Conservation (phyloP, 2,797 vertebrate genomes). For the Muscicapa striata region DNA sequence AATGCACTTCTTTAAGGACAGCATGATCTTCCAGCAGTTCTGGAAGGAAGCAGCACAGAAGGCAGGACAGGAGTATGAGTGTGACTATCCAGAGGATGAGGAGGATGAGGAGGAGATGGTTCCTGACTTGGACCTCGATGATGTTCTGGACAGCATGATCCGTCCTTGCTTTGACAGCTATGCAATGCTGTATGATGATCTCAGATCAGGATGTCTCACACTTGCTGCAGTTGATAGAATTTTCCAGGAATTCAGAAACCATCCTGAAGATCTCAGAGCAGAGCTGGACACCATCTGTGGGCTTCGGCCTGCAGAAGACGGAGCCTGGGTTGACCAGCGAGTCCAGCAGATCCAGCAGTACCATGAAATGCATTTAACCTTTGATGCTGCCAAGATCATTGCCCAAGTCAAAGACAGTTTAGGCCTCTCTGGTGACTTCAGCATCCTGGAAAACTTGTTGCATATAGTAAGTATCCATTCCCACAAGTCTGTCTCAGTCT, state of each 20-base stretch:
- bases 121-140: conserved; percentile 5
- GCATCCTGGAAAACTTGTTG: conserved; percentile 15
- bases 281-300: conserved; percentile 81
- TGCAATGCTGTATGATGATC: conserved; percentile 59
- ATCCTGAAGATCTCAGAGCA: conserved; percentile 73
- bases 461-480: conserved; percentile 33
- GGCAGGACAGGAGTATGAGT: background rate
- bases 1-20: conserved; percentile 76
- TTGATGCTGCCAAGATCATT: conserved; percentile 84
- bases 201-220: conserved; percentile 81
- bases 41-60: conserved; percentile 79
- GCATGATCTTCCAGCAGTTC: conserved; percentile 81
- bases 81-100: background rate
- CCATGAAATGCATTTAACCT: conserved; percentile 88
- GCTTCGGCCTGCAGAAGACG: conserved; percentile 24
- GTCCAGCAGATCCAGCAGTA: conserved; percentile 89
- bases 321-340: conserved; percentile 80
- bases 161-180: conserved; percentile 72
- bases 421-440: conserved; percentile 86
- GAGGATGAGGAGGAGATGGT: background rate
- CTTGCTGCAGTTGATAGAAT: conserved; percentile 79
- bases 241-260: conserved; percentile 80
- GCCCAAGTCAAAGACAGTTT: conserved; percentile 80
- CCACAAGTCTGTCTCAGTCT: background rate
- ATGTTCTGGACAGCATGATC: conserved; percentile 66